Evolutionary conservation across 2,888 invertebrate species (phyloP).

Genomic region (Scrobipalpa atriplicella): DNA sequence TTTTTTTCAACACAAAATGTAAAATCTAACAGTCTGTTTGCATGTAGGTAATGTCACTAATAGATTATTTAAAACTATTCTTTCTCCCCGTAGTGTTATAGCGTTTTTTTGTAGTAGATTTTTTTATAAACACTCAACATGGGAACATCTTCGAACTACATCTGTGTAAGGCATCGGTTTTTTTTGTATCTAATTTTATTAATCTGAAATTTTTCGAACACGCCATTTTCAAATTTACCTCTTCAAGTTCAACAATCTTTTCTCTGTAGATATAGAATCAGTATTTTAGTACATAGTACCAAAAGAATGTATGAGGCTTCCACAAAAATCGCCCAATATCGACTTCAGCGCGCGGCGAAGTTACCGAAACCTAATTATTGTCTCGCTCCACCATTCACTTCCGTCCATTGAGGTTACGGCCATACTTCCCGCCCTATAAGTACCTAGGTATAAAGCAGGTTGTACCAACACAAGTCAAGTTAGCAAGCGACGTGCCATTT

Average conservation of each 20-base stretch:
- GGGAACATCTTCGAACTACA: too few species aligned
- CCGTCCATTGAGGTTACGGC: conserved; percentile 31
- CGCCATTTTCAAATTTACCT: too few species aligned
- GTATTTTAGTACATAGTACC: background rate
- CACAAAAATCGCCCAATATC: conserved; percentile 10
- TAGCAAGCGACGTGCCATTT: background rate
- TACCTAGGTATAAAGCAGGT: background rate
- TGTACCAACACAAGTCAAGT: background rate
- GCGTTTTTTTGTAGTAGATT: too few species aligned
- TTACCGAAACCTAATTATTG: conserved; percentile 34
- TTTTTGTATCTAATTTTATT: too few species aligned
- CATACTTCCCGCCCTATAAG: conserved; percentile 12
- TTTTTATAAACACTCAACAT: too few species aligned
- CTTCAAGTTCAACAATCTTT: too few species aligned
- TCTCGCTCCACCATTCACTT: conserved; percentile 33
- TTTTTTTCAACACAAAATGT: conserved; percentile 11
- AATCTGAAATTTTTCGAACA: too few species aligned
- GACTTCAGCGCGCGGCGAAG: conserved; percentile 24
- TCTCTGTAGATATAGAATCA: background rate
- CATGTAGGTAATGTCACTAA: background rate
- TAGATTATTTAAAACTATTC: too few species aligned
- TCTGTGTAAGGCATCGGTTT: too few species aligned
- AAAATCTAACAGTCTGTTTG: background rate
- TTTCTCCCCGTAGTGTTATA: too few species aligned
- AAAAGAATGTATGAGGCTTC: background rate